Evolutionary conservation across 1,140 invertebrate species (phyloP).

Genomic region (Microplitis demolitor): DNA sequence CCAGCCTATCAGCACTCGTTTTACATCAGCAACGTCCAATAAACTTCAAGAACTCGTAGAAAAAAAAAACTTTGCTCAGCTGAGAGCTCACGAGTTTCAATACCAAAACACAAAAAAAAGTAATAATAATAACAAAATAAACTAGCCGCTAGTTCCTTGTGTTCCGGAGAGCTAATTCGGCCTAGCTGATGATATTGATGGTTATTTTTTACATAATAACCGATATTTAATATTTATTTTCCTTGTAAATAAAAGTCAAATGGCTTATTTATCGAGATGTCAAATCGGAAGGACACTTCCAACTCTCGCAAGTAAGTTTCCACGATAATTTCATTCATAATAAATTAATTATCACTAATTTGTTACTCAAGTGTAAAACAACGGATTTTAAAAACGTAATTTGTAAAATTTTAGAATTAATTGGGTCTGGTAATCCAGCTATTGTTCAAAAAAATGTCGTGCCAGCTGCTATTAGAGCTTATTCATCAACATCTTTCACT

Average conservation of each 20-base stretch:
- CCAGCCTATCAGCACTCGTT: too few relatives aligned
- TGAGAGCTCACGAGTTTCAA: too few relatives aligned
- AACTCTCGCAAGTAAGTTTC: slow-evolving; percentile 7
- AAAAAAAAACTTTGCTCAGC: too few relatives aligned
- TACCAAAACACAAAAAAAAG: neutral
- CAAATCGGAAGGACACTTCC: slow-evolving; percentile 4
- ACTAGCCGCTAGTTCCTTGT: too few relatives aligned
- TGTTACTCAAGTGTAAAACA: neutral
- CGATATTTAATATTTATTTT: neutral
- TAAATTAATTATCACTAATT: neutral
- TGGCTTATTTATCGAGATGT: slow-evolving; percentile 22
- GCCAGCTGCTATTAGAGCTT: neutral
- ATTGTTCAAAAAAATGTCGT: neutral
- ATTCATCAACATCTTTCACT: neutral
- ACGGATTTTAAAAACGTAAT: neutral
- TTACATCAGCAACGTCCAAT: too few relatives aligned
- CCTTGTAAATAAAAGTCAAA: neutral
- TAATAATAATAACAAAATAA: neutral
- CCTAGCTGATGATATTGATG: neutral
- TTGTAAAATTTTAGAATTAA: neutral
- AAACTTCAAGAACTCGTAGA: too few relatives aligned
- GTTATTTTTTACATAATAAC: slow-evolving; percentile 18
- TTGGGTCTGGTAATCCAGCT: neutral
- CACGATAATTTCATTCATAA: neutral
- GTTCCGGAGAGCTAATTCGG: too few relatives aligned